These are phyloP conservation scores for Sphaerophoria rueppellii DNA, from an alignment of 2,888 invertebrate genomes.

Conservation along the genomic window DNA sequence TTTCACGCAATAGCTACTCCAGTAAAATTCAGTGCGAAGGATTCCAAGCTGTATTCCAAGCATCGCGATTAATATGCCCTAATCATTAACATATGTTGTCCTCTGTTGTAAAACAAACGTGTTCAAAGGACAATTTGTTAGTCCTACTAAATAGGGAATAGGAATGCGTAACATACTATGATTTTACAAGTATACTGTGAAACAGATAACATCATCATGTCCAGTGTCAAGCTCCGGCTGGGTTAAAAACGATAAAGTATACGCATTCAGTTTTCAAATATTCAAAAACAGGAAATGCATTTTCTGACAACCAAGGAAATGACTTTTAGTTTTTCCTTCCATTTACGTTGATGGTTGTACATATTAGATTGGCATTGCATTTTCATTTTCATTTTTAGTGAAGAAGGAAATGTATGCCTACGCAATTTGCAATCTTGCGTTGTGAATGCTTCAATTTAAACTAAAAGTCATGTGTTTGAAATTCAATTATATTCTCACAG, in stretches of 20 bases:
- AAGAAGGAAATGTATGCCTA: not conserved
- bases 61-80: slow-evolving; percentile 72
- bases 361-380: not conserved
- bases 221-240: slow-evolving; percentile 40
- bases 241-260: slow-evolving; percentile 26
- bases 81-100: slow-evolving; percentile 73
- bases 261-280: slow-evolving; percentile 62
- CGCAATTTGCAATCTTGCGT: too few relatives aligned
- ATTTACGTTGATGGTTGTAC: slow-evolving; percentile 41
- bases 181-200: slow-evolving; percentile 44
- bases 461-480: too few relatives aligned
- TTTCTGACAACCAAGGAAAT: slow-evolving; percentile 81
- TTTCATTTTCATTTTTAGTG: not conserved
- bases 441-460: too few relatives aligned
- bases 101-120: slow-evolving; percentile 72
- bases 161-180: slow-evolving; percentile 54
- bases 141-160: slow-evolving; percentile 8
- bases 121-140: slow-evolving; percentile 68
- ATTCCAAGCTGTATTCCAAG: slow-evolving; percentile 6
- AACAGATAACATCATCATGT: slow-evolving; percentile 30
- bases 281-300: slow-evolving; percentile 80
- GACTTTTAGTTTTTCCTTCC: slow-evolving; percentile 79
- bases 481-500: too few relatives aligned
- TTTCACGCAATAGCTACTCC: not conserved
- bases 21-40: slow-evolving; percentile 5